These are phyloP conservation scores for Lasioglossum villosulum DNA, from an alignment of 2,888 invertebrate genomes.

Conservation along the genomic window DNA sequence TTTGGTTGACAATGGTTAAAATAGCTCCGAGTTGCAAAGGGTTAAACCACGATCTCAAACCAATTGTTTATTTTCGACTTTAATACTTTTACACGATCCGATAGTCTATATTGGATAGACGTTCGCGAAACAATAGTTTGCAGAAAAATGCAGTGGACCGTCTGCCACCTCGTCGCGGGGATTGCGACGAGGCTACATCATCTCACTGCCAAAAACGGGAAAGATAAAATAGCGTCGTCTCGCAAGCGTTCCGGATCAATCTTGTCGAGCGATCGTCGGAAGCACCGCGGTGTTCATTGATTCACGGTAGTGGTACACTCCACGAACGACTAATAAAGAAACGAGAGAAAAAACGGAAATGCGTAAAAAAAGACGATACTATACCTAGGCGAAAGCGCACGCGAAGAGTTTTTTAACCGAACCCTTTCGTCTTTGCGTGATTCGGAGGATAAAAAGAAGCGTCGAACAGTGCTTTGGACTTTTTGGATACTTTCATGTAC, in stretches of 20 bases:
- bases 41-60: too few relatives aligned
- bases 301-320: conserved; percentile 60
- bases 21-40: too few relatives aligned
- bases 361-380: not conserved
- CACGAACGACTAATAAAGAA: conserved; percentile 18
- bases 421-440: conserved; percentile 38
- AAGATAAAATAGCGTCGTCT: conserved; percentile 27
- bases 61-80: not conserved
- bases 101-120: not conserved
- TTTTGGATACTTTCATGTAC: conserved; percentile 74
- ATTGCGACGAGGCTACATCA: conserved; percentile 9
- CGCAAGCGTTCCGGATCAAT: conserved; percentile 56
- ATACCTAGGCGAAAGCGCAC: conserved; percentile 41
- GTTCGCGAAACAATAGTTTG: not conserved
- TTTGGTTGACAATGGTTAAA: too few relatives aligned
- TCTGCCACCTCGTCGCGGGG: conserved; percentile 36
- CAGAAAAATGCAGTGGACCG: conserved; percentile 7
- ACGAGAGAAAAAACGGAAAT: conserved; percentile 16
- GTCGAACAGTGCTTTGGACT: conserved; percentile 69
- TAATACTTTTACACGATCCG: not conserved
- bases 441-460: conserved; percentile 43
- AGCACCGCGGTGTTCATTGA: conserved; percentile 73
- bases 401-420: conserved; percentile 53
- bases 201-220: conserved; percentile 61
- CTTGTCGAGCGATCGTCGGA: conserved; percentile 65